Conservation (phyloP, 1,140 invertebrate genomes). For the Drosophila bocqueti region DNA sequence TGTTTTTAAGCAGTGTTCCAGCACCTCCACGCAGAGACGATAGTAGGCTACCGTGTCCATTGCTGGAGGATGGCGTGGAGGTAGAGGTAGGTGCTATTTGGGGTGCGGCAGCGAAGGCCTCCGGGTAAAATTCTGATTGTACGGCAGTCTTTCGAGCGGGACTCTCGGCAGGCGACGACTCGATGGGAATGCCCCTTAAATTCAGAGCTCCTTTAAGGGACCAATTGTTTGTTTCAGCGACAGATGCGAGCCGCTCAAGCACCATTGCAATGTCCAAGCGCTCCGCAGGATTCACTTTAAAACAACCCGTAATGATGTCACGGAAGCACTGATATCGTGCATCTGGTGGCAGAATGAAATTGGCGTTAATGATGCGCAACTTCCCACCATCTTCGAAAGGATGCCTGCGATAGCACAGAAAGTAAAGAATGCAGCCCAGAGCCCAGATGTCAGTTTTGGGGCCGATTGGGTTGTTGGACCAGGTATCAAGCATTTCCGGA, state of each 20-base stretch:
- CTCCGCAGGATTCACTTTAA: slow-evolving; percentile 91
- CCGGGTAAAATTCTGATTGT: slow-evolving; percentile 81
- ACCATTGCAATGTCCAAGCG: slow-evolving; percentile 92
- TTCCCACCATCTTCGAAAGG: slow-evolving; percentile 99
- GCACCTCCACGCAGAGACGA: slow-evolving; percentile 93
- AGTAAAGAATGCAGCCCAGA: slow-evolving; percentile 97
- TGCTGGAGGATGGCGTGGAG: slow-evolving; percentile 55
- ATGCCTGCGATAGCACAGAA: slow-evolving; percentile 96
- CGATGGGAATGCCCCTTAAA: slow-evolving; percentile 71
- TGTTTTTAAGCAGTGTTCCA: slow-evolving; percentile 95
- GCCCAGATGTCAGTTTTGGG: slow-evolving; percentile 97
- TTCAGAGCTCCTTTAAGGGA: slow-evolving; percentile 89
- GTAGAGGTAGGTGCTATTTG: slow-evolving; percentile 25
- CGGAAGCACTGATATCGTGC: slow-evolving; percentile 93
- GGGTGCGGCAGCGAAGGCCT: slow-evolving; percentile 21
- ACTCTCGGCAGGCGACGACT: slow-evolving; percentile 60
- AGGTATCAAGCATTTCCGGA: slow-evolving; percentile 99
- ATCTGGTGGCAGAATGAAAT: slow-evolving; percentile 95
- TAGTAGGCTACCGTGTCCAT: slow-evolving; percentile 88
- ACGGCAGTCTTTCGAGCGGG: slow-evolving; percentile 61
- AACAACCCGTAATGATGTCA: slow-evolving; percentile 95
- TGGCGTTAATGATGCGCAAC: slow-evolving; percentile 97
- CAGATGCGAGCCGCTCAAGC: slow-evolving; percentile 93
- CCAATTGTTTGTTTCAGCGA: slow-evolving; percentile 93
- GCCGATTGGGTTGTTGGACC: slow-evolving; percentile 97